These are phyloP conservation scores for Galerucella nymphaeae DNA, from an alignment of 2,888 invertebrate genomes.

Conservation along the genomic window DNA sequence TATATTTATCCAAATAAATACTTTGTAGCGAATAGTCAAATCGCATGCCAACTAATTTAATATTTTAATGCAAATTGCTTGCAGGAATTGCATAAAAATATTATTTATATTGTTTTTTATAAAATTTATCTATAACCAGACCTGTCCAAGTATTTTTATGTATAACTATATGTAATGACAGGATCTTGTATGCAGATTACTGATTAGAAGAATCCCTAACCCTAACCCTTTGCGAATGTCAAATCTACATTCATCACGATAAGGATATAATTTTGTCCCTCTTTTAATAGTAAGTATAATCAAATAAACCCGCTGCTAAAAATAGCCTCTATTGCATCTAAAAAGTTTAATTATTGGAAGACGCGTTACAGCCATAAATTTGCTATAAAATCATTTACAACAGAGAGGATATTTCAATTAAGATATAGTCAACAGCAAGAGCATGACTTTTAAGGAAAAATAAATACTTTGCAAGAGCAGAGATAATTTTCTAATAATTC, in stretches of 20 bases:
- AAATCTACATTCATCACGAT: conserved; percentile 6
- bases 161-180: not conserved
- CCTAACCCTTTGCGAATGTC: conserved; percentile 12
- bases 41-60: too few relatives aligned
- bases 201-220: not conserved
- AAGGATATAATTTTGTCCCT: not conserved
- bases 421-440: too few relatives aligned
- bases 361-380: too few relatives aligned
- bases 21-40: too few relatives aligned
- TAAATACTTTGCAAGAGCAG: too few relatives aligned
- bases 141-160: not conserved
- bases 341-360: not conserved
- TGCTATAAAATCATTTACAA: too few relatives aligned
- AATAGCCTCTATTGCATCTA: not conserved
- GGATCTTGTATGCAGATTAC: not conserved
- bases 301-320: not conserved
- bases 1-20: not conserved
- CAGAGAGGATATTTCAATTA: too few relatives aligned
- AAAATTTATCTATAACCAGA: not conserved
- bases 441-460: too few relatives aligned
- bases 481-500: too few relatives aligned
- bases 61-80: too few relatives aligned
- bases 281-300: conserved; percentile 3
- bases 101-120: too few relatives aligned
- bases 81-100: too few relatives aligned